These are phyloP conservation scores for Clivina fossor DNA, from an alignment of 2,888 invertebrate species.

Conservation along the genomic window DNA sequence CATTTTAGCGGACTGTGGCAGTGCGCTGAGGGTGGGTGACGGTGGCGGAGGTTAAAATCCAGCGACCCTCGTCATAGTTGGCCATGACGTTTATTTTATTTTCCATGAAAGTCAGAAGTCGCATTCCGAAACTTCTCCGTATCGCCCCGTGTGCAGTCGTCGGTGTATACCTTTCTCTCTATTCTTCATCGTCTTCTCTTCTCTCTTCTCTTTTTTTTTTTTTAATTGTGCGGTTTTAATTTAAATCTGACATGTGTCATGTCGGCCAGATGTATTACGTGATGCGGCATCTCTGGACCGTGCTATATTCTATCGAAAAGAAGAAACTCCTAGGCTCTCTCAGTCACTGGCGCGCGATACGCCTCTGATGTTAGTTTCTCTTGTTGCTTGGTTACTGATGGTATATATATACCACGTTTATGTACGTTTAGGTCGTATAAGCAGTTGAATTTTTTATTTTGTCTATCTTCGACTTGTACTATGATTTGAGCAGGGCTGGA, in stretches of 20 bases:
- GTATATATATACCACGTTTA: too few relatives aligned
- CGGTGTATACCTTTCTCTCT: too few relatives aligned
- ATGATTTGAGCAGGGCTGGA: too few relatives aligned
- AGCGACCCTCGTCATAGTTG: constrained; percentile 42
- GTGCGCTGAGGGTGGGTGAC: too few relatives aligned
- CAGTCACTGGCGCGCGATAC: constrained; percentile 1
- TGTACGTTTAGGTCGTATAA: too few relatives aligned
- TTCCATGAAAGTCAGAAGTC: constrained; percentile 38
- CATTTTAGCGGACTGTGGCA: too few relatives aligned
- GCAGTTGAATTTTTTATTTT: too few relatives aligned
- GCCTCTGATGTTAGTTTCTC: too few relatives aligned
- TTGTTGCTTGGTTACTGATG: too few relatives aligned
- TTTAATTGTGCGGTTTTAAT: constrained; percentile 52
- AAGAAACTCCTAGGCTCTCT: constrained; percentile 4
- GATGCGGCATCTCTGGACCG: constrained; percentile 27
- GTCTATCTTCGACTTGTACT: too few relatives aligned
- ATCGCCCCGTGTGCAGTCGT: constrained; percentile 12
- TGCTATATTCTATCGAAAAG: constrained; percentile 27
- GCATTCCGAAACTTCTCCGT: constrained; percentile 37
- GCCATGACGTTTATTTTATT: constrained; percentile 43
- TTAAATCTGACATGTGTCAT: constrained; percentile 52
- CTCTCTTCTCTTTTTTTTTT: constrained; percentile 36
- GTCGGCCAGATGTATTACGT: constrained; percentile 46
- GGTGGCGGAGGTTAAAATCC: too few relatives aligned
- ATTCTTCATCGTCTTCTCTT: constrained; percentile 14